Evolutionary conservation across 1,140 invertebrate genomes (phyloP).

Genomic region (Apis cerana): DNA sequence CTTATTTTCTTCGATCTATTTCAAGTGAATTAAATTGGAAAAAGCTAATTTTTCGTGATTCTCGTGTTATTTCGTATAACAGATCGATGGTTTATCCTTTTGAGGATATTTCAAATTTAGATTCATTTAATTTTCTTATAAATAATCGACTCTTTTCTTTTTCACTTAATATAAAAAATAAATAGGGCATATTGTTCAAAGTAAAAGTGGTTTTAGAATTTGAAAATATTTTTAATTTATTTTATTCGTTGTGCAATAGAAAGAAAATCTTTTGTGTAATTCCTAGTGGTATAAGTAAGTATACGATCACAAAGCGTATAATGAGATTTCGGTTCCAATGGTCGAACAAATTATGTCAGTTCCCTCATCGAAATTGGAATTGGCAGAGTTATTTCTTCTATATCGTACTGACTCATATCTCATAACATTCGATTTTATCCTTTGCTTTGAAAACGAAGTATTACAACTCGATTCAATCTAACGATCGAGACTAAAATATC

Average conservation of each 20-base stretch:
- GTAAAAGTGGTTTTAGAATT: too few relatives aligned
- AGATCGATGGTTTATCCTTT: too few relatives aligned
- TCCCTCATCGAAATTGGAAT: slow-evolving; percentile 15
- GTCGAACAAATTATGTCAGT: slow-evolving; percentile 23
- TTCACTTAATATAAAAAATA: too few relatives aligned
- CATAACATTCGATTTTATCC: slow-evolving; percentile 6
- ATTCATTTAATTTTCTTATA: too few relatives aligned
- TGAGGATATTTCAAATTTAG: too few relatives aligned
- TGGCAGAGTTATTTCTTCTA: neutral
- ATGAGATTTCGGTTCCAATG: slow-evolving; percentile 28
- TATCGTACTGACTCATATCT: neutral
- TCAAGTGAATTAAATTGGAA: neutral
- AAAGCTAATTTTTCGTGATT: neutral
- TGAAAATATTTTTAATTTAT: too few relatives aligned
- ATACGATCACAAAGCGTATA: slow-evolving; percentile 20
- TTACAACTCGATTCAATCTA: neutral
- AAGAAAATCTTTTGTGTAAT: neutral
- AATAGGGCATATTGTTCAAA: too few relatives aligned
- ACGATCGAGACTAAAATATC: neutral
- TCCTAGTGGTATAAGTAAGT: neutral
- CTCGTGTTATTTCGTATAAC: too few relatives aligned
- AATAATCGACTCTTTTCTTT: too few relatives aligned
- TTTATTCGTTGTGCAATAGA: neutral
- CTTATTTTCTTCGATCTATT: neutral
- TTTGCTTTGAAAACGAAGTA: neutral